Percentiles rank a stretch among this genome's conserved stretches.
These are phyloP conservation scores for Ispidina picta DNA, from an alignment of 2,797 vertebrate species.

Conservation along the genomic window DNA sequence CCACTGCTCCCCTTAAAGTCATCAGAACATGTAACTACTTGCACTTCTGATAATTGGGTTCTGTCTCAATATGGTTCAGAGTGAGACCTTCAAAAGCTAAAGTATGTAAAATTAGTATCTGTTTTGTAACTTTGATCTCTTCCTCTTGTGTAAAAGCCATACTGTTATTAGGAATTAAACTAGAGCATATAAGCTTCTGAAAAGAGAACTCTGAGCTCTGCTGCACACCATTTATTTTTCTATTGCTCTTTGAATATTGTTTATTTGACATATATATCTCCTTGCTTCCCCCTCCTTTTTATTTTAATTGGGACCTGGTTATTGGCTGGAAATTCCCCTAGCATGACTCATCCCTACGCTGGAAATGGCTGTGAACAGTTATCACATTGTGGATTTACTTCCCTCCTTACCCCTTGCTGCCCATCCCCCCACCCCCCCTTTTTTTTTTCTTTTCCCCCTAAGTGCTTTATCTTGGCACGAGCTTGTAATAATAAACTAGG, in stretches of 20 bases:
- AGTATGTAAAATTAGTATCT: neutral
- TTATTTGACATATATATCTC: neutral
- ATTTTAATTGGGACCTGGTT: neutral
- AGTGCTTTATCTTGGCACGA: neutral
- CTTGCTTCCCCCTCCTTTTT: neutral
- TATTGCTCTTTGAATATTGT: slow-evolving; percentile 1
- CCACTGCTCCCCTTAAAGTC: neutral
- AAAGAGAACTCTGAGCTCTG: neutral
- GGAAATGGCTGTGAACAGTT: slow-evolving; percentile 18
- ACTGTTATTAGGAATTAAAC: neutral
- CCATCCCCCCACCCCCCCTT: rapidly evolving
- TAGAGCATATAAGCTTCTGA: neutral
- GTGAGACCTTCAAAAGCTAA: neutral
- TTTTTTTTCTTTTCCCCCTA: neutral
- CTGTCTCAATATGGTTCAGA: neutral
- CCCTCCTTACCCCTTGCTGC: neutral
- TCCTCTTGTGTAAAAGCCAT: neutral
- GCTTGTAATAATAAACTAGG: slow-evolving; percentile 56
- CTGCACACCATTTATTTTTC: slow-evolving; percentile 26
- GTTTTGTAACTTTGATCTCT: neutral
- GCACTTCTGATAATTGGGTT: neutral
- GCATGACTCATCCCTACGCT: neutral
- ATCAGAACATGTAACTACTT: neutral
- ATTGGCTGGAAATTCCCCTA: slow-evolving; percentile 34
- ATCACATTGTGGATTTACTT: neutral